Conservation (phyloP, 2,797 vertebrate species). For the Aeoliscus strigatus region DNA sequence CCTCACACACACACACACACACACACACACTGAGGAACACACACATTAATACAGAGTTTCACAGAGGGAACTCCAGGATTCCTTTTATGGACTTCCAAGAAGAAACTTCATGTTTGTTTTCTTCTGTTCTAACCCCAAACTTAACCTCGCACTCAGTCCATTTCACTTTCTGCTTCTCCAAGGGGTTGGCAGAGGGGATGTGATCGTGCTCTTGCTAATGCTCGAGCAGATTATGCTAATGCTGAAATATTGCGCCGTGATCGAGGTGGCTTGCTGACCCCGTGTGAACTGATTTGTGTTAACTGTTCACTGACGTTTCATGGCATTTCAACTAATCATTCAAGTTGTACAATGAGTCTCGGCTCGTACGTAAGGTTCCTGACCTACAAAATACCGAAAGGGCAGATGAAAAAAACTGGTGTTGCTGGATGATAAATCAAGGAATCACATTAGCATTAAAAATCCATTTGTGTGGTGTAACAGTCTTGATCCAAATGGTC, state of each 20-base stretch:
- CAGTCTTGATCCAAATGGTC: too few species aligned
- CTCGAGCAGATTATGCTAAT: slow-evolving; percentile 40
- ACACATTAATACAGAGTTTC: slow-evolving; percentile 29
- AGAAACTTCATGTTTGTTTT: slow-evolving; percentile 51
- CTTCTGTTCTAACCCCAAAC: slow-evolving; percentile 27
- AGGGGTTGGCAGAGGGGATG: slow-evolving; percentile 28
- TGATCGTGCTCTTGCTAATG: slow-evolving; percentile 20
- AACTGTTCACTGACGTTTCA: too few species aligned
- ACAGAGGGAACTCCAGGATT: slow-evolving; percentile 36
- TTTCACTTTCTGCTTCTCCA: slow-evolving; percentile 24
- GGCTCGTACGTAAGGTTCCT: too few species aligned
- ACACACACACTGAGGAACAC: slow-evolving; percentile 11
- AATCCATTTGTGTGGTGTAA: too few species aligned
- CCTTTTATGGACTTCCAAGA: slow-evolving; percentile 39
- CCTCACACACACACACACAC: too few species aligned
- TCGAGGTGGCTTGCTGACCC: slow-evolving; percentile 37
- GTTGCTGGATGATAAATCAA: too few species aligned
- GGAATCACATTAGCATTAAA: too few species aligned
- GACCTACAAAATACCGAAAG: too few species aligned
- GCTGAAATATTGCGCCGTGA: slow-evolving; percentile 29
- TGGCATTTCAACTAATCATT: too few species aligned
- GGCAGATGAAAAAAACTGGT: too few species aligned
- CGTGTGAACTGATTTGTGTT: too few species aligned
- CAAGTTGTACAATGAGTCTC: too few species aligned
- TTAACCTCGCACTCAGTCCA: slow-evolving; percentile 17